Conservation (phyloP, 2,888 invertebrate genomes). For the Cheilosia urbana region DNA sequence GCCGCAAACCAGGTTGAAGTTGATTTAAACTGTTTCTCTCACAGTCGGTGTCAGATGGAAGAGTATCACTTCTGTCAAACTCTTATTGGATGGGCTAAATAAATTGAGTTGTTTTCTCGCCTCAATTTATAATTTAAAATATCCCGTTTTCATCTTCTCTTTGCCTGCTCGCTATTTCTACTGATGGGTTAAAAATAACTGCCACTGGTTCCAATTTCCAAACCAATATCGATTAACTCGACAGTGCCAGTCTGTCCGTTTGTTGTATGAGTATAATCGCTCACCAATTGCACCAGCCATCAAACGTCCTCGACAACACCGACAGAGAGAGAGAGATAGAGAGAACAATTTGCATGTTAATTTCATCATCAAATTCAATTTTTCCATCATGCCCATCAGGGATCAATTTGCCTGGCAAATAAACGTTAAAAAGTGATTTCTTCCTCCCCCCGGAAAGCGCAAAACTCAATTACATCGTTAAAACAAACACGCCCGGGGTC, state of each 20-base stretch:
- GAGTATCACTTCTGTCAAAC: too few species aligned
- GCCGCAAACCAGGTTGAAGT: too few species aligned
- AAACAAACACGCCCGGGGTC: conserved; percentile 40
- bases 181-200: too few species aligned
- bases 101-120: too few species aligned
- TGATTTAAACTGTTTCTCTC: too few species aligned
- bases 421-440: conserved; percentile 78
- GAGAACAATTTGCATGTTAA: conserved; percentile 58
- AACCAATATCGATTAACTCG: conserved; percentile 58
- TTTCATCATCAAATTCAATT: conserved; percentile 73
- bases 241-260: conserved; percentile 18
- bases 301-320: conserved; percentile 2
- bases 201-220: not conserved
- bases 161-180: too few species aligned
- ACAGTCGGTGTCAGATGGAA: too few species aligned
- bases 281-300: conserved; percentile 46
- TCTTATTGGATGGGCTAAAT: too few species aligned
- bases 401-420: conserved; percentile 72
- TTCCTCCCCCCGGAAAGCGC: conserved; percentile 59
- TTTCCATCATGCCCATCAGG: conserved; percentile 52
- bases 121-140: too few species aligned
- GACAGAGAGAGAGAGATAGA: not conserved
- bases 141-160: too few species aligned
- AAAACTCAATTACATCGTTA: conserved; percentile 63
- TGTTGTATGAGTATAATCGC: conserved; percentile 46